Evolutionary conservation across 2,888 invertebrate species (phyloP).

Genomic region (Volucella zonaria): DNA sequence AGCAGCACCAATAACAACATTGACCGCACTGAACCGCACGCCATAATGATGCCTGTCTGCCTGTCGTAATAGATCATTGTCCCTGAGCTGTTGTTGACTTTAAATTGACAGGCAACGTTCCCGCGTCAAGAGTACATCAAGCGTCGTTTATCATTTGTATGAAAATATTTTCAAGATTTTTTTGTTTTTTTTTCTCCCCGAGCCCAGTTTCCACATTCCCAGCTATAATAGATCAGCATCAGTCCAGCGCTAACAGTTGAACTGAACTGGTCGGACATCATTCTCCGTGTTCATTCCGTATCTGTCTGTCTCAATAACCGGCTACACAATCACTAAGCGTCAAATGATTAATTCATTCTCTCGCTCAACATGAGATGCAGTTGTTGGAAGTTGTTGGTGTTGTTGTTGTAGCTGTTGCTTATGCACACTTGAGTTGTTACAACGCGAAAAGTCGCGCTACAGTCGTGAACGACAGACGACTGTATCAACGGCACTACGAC

Average conservation of each 20-base stretch:
- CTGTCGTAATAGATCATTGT: slow-evolving; percentile 64
- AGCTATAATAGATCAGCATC: not conserved
- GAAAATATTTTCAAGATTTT: slow-evolving; percentile 40
- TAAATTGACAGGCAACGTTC: slow-evolving; percentile 64
- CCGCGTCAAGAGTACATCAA: slow-evolving; percentile 67
- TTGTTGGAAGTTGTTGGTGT: slow-evolving; percentile 34
- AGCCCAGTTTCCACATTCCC: not conserved
- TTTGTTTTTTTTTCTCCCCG: not conserved
- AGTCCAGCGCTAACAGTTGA: slow-evolving; percentile 21
- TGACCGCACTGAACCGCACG: slow-evolving; percentile 17
- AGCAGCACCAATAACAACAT: slow-evolving; percentile 1
- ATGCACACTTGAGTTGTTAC: slow-evolving; percentile 40
- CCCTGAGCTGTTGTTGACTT: slow-evolving; percentile 58
- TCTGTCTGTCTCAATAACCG: slow-evolving; percentile 66
- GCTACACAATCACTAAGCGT: slow-evolving; percentile 68
- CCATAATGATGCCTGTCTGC: slow-evolving; percentile 49
- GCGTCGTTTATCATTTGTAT: slow-evolving; percentile 62
- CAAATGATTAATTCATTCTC: slow-evolving; percentile 71
- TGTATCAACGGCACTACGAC: too few relatives aligned
- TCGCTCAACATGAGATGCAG: slow-evolving; percentile 61
- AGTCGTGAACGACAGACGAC: slow-evolving; percentile 8
- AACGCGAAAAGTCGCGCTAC: slow-evolving; percentile 29
- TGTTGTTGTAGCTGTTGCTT: not conserved
- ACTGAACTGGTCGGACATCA: slow-evolving; percentile 50
- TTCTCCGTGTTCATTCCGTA: slow-evolving; percentile 46